Conservation (phyloP, 2,797 vertebrate species). For the Anguilla pacifica region DNA sequence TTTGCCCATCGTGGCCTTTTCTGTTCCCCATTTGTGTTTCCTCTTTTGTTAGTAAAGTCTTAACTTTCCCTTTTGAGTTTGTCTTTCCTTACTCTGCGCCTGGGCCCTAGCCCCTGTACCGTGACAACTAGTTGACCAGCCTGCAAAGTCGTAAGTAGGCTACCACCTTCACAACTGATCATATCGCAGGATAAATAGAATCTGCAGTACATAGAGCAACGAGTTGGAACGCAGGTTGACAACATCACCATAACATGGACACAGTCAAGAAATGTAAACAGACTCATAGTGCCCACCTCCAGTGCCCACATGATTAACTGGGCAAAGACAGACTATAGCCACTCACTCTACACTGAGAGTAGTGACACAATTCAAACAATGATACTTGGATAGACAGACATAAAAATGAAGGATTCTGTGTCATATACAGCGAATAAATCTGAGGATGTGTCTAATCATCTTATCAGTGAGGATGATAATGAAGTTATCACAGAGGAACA, state of each 20-base stretch:
- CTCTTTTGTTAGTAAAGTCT: too few relatives aligned
- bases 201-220: neutral
- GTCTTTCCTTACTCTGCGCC: too few relatives aligned
- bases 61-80: too few relatives aligned
- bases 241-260: neutral
- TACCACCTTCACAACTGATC: too few relatives aligned
- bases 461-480: slow-evolving; percentile 34
- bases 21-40: too few relatives aligned
- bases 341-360: neutral
- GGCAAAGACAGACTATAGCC: neutral
- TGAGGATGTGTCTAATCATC: slow-evolving; percentile 31
- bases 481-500: neutral
- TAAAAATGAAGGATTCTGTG: slow-evolving; percentile 44
- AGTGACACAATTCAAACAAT: neutral
- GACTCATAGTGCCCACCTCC: neutral
- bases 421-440: neutral
- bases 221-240: neutral
- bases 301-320: neutral
- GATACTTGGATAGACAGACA: slow-evolving; percentile 48
- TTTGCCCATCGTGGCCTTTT: too few relatives aligned
- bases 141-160: too few relatives aligned
- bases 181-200: neutral
- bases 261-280: slow-evolving; percentile 3
- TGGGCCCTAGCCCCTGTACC: too few relatives aligned
- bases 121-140: too few relatives aligned